These are phyloP conservation scores for Meteorus cinctellus DNA, from an alignment of 2,888 invertebrate species.

Conservation along the genomic window DNA sequence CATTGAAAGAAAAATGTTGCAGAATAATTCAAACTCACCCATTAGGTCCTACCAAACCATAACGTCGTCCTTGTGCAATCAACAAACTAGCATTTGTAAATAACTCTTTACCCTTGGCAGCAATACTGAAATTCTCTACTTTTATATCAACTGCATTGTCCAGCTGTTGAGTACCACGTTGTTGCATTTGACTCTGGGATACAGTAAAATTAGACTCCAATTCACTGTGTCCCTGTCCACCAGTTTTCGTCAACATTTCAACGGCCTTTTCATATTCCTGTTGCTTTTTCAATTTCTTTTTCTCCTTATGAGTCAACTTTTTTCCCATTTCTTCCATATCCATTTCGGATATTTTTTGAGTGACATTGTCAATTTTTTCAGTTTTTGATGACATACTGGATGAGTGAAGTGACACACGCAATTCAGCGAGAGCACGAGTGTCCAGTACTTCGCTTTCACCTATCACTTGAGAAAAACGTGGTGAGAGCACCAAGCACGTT, in stretches of 20 bases:
- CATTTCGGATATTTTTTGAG: conserved; percentile 62
- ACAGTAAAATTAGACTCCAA: conserved; percentile 96
- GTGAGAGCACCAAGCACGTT: background rate
- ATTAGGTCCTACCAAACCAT: conserved; percentile 98
- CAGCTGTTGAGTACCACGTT: conserved; percentile 72
- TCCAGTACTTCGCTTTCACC: background rate
- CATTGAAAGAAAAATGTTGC: background rate
- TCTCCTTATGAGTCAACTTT: conserved; percentile 91
- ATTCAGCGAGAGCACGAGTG: background rate
- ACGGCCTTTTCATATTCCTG: conserved; percentile 91
- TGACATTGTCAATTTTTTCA: conserved; percentile 55
- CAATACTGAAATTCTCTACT: conserved; percentile 98
- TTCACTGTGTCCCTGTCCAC: conserved; percentile 91
- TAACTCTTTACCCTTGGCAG: conserved; percentile 97
- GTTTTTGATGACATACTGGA: conserved; percentile 59
- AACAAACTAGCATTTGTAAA: conserved; percentile 96
- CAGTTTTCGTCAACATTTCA: conserved; percentile 89
- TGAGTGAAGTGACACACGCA: background rate
- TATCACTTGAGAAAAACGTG: conserved; percentile 7
- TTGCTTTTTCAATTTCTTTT: conserved; percentile 91
- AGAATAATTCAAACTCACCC: conserved; percentile 77
- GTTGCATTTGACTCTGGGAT: conserved; percentile 83
- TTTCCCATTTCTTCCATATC: conserved; percentile 74
- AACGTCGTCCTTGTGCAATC: conserved; percentile 94
- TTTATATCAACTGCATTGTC: conserved; percentile 98